Evolutionary conservation across 2,888 invertebrate species (phyloP).

Genomic region (Nemurella pictetii): DNA sequence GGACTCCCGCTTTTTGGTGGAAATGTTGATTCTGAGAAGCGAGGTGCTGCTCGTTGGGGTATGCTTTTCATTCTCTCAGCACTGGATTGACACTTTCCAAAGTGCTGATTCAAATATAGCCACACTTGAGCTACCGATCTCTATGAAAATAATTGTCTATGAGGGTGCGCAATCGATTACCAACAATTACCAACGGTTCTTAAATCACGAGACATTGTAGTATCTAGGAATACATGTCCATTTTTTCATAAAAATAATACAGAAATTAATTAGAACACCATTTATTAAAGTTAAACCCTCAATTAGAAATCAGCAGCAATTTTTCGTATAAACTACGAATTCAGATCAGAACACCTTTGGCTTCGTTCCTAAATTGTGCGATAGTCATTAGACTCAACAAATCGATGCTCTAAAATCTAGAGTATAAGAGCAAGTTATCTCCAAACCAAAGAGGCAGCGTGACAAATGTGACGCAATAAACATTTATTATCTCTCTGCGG

Average conservation of each 20-base stretch:
- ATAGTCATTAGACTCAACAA: too few relatives aligned
- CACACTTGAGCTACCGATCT: too few relatives aligned
- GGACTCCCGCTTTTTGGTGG: not conserved
- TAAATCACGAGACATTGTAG: too few relatives aligned
- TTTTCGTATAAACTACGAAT: not conserved
- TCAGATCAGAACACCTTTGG: not conserved
- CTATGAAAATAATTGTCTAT: too few relatives aligned
- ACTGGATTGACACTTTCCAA: not conserved
- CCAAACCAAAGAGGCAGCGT: not conserved
- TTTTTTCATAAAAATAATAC: too few relatives aligned
- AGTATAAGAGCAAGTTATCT: not conserved
- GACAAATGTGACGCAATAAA: slow-evolving; percentile 26
- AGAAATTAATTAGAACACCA: too few relatives aligned
- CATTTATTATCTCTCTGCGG: slow-evolving; percentile 23
- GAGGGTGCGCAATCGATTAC: too few relatives aligned
- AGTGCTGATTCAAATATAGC: too few relatives aligned
- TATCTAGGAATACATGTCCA: too few relatives aligned
- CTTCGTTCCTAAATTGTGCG: not conserved
- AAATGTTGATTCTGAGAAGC: not conserved
- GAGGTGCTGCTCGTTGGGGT: not conserved
- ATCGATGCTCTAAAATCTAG: not conserved
- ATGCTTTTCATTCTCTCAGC: not conserved
- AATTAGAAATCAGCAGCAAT: too few relatives aligned
- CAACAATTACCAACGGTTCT: too few relatives aligned
- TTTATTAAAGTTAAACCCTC: too few relatives aligned